Conservation (phyloP, 2,113 vertebrate genomes). For the Hippoglossus stenolepis region DNA sequence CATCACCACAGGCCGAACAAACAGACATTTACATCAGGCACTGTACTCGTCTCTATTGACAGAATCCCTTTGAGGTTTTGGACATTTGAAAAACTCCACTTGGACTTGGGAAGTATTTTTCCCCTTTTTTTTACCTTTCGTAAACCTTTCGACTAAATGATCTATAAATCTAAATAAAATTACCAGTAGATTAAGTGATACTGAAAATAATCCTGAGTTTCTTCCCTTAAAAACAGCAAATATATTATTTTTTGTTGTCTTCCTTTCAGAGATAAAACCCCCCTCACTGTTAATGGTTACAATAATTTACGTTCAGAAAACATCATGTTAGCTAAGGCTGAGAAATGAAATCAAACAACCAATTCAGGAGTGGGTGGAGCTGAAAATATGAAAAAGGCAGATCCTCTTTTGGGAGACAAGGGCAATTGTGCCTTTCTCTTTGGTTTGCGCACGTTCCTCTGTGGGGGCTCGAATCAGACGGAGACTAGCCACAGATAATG, state of each 20-base stretch:
- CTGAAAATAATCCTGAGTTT: not conserved
- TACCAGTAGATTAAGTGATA: not conserved
- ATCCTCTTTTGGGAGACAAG: conserved; percentile 51
- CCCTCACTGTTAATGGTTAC: not conserved
- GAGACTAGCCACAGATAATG: conserved; percentile 95
- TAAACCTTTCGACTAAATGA: not conserved
- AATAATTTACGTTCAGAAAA: not conserved
- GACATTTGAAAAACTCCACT: no score
- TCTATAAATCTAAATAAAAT: not conserved
- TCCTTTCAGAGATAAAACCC: conserved; percentile 16
- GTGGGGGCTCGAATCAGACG: conserved; percentile 76
- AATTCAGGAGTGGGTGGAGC: conserved; percentile 33
- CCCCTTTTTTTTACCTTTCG: not conserved
- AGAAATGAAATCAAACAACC: conserved; percentile 10
- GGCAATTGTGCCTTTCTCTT: conserved; percentile 51
- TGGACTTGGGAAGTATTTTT: no score
- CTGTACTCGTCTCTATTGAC: no score
- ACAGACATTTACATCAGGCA: no score
- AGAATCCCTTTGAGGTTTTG: no score
- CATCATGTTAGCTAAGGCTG: conserved; percentile 9
- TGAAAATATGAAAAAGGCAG: conserved; percentile 42
- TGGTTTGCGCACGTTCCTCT: conserved; percentile 63
- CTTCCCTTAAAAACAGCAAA: not conserved
- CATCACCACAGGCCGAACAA: no score
- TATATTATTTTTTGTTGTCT: not conserved